These are phyloP conservation scores for Lineus longissimus DNA, from an alignment of 1,140 invertebrate genomes.

Conservation along the genomic window DNA sequence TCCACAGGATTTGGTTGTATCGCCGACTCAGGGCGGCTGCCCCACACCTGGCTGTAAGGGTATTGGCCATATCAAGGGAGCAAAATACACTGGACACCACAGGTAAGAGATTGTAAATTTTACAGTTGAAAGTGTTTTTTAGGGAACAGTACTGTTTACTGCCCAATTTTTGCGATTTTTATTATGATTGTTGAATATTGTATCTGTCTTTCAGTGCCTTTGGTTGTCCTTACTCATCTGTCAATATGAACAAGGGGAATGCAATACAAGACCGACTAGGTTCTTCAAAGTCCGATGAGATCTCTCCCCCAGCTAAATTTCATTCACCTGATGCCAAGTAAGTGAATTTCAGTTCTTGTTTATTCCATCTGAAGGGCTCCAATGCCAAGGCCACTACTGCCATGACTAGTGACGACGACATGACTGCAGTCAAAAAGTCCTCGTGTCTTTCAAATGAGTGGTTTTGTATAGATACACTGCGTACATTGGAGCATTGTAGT, in stretches of 20 bases:
- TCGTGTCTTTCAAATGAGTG: no score
- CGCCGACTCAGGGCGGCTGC: conserved; percentile 41
- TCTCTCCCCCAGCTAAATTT: background rate
- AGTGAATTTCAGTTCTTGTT: background rate
- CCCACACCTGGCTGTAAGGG: conserved; percentile 56
- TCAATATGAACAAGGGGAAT: conserved; percentile 65
- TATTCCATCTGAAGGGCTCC: no score
- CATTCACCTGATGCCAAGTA: conserved; percentile 10
- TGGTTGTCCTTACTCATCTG: conserved; percentile 78
- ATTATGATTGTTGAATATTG: background rate
- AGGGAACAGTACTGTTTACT: no score
- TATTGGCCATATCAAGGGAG: conserved; percentile 63
- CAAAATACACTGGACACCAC: conserved; percentile 70
- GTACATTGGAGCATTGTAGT: no score
- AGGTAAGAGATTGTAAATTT: conserved; percentile 32
- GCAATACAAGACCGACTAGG: conserved; percentile 47
- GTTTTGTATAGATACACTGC: no score
- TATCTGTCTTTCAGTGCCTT: conserved; percentile 58
- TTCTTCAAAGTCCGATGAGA: conserved; percentile 33
- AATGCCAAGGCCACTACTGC: no score
- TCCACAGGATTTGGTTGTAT: conserved; percentile 60
- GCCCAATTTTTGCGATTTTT: no score
- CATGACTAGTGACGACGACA: no score
- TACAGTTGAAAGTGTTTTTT: no score
- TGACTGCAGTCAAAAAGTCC: no score